phyloP scores from a whole-genome alignment of 2,888 invertebrate species.

The Oscheius myriophilus region DNA sequence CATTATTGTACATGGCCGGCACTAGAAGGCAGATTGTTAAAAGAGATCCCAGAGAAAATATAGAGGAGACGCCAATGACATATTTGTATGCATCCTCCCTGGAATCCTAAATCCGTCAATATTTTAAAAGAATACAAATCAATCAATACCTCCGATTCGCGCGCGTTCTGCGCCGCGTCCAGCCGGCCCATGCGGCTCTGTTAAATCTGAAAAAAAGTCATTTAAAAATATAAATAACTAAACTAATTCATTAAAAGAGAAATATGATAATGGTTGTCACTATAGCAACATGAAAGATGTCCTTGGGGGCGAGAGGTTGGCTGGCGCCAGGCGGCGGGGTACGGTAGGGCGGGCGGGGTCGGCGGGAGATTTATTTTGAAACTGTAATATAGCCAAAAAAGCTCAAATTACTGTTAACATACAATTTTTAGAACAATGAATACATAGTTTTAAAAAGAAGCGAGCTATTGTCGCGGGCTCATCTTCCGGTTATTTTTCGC shows the following conservation, averaged over 20 bases:
- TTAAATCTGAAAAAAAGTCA: not conserved
- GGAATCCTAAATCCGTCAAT: conserved; percentile 34
- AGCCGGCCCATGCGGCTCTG: conserved; percentile 20
- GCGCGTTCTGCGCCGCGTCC: conserved; percentile 19
- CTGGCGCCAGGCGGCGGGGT: not conserved
- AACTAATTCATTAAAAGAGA: not conserved
- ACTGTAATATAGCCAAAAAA: no score
- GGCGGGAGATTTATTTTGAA: no score
- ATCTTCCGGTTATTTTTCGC: no score
- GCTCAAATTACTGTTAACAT: no score
- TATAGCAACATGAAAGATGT: conserved; percentile 1
- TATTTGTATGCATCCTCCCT: conserved; percentile 49
- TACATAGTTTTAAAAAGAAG: no score
- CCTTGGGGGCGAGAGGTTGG: not conserved
- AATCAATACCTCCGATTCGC: conserved; percentile 21
- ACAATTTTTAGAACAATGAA: no score
- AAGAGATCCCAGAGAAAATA: conserved; percentile 60
- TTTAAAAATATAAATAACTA: not conserved
- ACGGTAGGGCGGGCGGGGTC: conserved; percentile 14
- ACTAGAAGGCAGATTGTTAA: conserved; percentile 63
- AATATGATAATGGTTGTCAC: not conserved
- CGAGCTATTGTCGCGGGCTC: no score
- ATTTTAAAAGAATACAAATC: not conserved
- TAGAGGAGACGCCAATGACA: conserved; percentile 59
- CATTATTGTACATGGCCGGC: conserved; percentile 69